These are phyloP conservation scores for Chondrilla cf. caribensis DNA, from an alignment of 37 sponge, comb jelly and placozoan genomes.

Conservation along the genomic window DNA sequence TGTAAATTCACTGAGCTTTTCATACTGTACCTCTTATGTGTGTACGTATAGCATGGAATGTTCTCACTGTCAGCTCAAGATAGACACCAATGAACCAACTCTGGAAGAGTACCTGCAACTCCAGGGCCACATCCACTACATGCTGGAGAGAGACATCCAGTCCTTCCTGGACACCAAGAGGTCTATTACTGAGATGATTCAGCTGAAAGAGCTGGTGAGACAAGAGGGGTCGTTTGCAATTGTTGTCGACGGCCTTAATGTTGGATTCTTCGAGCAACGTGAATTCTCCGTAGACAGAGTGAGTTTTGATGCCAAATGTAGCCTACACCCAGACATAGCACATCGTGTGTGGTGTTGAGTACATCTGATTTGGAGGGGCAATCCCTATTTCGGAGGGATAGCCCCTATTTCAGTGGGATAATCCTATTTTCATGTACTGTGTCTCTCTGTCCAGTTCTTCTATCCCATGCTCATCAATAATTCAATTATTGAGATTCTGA, in stretches of 20 bases:
- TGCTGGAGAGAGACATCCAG: neutral
- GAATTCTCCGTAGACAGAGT: neutral
- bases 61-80: neutral
- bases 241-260: constrained; percentile 6
- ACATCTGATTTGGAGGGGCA: too few species aligned
- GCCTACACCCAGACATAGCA: neutral
- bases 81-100: neutral
- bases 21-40: too few species aligned
- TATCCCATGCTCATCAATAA: too few species aligned
- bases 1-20: too few species aligned
- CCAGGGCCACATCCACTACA: neutral
- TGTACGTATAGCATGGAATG: neutral
- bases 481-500: too few species aligned
- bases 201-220: neutral
- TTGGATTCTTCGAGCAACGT: neutral
- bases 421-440: too few species aligned
- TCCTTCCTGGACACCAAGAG: neutral
- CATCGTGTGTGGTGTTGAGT: too few species aligned
- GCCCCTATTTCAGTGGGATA: too few species aligned
- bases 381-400: too few species aligned
- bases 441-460: too few species aligned
- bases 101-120: neutral
- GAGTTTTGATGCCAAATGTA: neutral
- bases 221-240: neutral
- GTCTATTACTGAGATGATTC: neutral